Evolutionary conservation across 2,888 invertebrate species (phyloP).

Genomic region (Gonocerus acuteangulatus): DNA sequence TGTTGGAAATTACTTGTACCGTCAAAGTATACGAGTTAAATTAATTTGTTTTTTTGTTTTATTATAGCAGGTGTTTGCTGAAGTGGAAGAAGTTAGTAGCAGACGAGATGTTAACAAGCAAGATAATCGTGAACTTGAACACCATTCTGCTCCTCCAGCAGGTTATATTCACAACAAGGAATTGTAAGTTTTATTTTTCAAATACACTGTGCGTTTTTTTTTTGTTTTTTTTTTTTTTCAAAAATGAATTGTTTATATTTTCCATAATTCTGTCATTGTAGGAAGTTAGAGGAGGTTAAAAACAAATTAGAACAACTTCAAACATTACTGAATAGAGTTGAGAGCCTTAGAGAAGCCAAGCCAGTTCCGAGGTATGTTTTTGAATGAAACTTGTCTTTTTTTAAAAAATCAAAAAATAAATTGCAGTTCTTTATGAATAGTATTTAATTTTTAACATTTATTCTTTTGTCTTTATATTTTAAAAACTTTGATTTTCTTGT

Average conservation of each 20-base stretch:
- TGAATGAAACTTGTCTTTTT: neutral
- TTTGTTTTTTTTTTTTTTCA: too few species aligned
- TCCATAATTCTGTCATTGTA: conserved; percentile 18
- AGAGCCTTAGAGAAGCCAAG: conserved; percentile 33
- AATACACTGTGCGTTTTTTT: too few species aligned
- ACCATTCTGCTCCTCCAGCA: conserved; percentile 12
- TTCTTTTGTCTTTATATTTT: too few species aligned
- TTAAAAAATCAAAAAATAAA: conserved; percentile 8
- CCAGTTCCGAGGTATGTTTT: conserved; percentile 38
- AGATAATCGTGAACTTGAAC: conserved; percentile 32
- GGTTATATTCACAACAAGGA: conserved; percentile 30
- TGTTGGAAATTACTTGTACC: too few species aligned
- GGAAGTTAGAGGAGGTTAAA: conserved; percentile 39
- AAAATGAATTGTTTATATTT: too few species aligned
- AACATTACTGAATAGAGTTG: conserved; percentile 33
- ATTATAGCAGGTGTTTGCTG: conserved; percentile 14
- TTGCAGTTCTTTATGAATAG: neutral
- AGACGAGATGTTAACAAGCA: conserved; percentile 29
- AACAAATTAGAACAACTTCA: conserved; percentile 38
- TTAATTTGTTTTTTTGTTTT: neutral
- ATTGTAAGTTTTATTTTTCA: conserved; percentile 21
- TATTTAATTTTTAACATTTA: neutral
- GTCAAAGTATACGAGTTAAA: too few species aligned
- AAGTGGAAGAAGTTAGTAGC: conserved; percentile 13
- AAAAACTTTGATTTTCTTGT: too few species aligned